These are phyloP conservation scores for Vidua chalybeata DNA, from an alignment of 2,113 vertebrate genomes.

Conservation along the genomic window DNA sequence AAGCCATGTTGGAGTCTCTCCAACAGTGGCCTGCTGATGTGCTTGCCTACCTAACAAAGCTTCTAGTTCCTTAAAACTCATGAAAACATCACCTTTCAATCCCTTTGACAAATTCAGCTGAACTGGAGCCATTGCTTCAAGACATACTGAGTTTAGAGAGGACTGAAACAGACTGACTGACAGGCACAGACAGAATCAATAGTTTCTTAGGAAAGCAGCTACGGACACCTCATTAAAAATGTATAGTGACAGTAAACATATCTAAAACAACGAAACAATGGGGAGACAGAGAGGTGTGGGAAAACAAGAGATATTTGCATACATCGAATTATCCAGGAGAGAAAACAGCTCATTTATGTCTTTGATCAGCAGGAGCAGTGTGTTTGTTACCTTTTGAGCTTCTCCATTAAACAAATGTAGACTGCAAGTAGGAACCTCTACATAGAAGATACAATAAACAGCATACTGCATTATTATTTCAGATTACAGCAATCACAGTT, in stretches of 20 bases:
- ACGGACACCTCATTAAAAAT: constrained; percentile 9
- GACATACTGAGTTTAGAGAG: background rate
- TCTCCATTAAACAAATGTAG: background rate
- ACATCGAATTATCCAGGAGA: background rate
- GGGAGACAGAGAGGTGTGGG: background rate
- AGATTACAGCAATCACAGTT: background rate
- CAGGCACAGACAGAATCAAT: background rate
- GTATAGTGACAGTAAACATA: background rate
- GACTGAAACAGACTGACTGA: background rate
- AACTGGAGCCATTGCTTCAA: background rate
- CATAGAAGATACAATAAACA: background rate
- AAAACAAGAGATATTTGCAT: background rate
- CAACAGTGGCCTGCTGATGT: background rate
- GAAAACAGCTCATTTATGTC: background rate
- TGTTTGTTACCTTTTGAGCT: background rate
- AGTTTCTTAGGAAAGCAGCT: background rate
- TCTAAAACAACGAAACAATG: background rate
- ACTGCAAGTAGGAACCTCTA: background rate
- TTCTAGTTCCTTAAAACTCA: background rate
- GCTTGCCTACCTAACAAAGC: background rate
- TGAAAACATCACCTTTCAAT: background rate
- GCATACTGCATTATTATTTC: background rate
- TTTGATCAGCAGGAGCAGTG: background rate
- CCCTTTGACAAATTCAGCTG: background rate
- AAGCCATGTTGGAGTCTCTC: background rate